Evolutionary conservation across 1,140 invertebrate genomes (phyloP), one percentile per base, ranked within the genome.

Genomic region (Phenacoccus solenopsis): DNA sequence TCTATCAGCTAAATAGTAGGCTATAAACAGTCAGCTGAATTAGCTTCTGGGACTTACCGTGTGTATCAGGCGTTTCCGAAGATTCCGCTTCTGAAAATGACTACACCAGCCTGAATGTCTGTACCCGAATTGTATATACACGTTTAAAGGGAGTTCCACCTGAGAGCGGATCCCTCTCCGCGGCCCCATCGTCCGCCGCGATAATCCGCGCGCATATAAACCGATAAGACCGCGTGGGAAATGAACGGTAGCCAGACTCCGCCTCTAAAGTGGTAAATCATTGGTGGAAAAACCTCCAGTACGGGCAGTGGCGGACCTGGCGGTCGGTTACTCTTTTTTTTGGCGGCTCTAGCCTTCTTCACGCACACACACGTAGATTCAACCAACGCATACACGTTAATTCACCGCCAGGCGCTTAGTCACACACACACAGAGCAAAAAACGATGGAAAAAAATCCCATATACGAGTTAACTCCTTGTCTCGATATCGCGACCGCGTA

Each of bases 21-120:
- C 59, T 64, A 64, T 64, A 64, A 64, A 64, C 59, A 64, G 59
- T 64, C 59, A 64, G 59, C 59, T 64, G 59, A 64, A 64, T 64
- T 64, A 64, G 59, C 59, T 64, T 64, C 59, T 64, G 59, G 59
- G 59, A 64, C 59, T 64, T 64, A 64, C 59, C 59, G 59, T 27
- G 21, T 64, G 25, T 64, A 64, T 64, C 59, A 64, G 59, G 59
- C 59, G 59, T 64, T 64, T 24, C 59, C 25, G 21, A 24, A 64
- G 59, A 64, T 64, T 64, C 22, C 59, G 59, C 59, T 64, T 64
- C 59, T 64, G 59, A 24, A 24, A 64, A 64, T 64, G 59, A 10
- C 21, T 27, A 64, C 22, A 64, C 59, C 16, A 64, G 59, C 21
- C 59, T 27, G 10, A 64, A 64, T 64, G 59, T 64, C 59, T 64